Evolutionary conservation across 2,888 invertebrate species (phyloP), one percentile per base, ranked within the genome.

Genomic region (Eurytoma californica): DNA sequence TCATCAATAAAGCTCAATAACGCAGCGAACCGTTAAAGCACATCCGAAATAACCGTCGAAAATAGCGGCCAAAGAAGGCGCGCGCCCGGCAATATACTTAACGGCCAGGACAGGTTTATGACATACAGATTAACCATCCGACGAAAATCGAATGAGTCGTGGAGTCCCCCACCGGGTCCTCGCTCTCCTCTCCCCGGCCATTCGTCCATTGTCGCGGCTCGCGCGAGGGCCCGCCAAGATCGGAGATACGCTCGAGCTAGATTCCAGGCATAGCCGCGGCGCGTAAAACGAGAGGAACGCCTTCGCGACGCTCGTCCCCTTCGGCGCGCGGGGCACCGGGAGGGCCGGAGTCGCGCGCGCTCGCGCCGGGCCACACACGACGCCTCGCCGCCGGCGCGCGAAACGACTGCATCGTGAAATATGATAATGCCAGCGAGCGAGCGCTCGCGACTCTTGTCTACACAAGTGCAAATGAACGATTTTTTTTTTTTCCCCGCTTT

Each of bases 361-460:
- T 5, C 28, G 53, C 20, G 30, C n/a, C 77, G 67, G 76, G 77
- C 79, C 79, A 75, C 75, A 75, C 79, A 67, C 18, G 67, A 39
- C 5, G 39, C 39, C 58, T 24, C 18, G 66, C 49, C 74, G 82
- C 79, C 82, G 82, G 82, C 74, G 78, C 84, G 85, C 86, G 84
- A 88, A 88, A 89, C 86, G 88, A 88, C 87, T 86, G 68, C 73
- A 87, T 88, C 87, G 86, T 89, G 88, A 89, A 89, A 89, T 89
- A 89, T 88, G 89, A 87, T 88, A 87, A 89, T 87, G 87, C 83
- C 83, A 39, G 39, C 39, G 83, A 85, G 69, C 70, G 77, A 65
- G 49, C 69, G 63, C 61, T 72, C 72, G 77, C 73, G 65, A 66
- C 47, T 69, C 75, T 80, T 77, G 77, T 77, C 77, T 77, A 80